Percentiles rank a stretch among this genome's conserved stretches.
Conservation (phyloP, 2,113 vertebrate genomes). For the Lamprologus ornatipinnis region DNA sequence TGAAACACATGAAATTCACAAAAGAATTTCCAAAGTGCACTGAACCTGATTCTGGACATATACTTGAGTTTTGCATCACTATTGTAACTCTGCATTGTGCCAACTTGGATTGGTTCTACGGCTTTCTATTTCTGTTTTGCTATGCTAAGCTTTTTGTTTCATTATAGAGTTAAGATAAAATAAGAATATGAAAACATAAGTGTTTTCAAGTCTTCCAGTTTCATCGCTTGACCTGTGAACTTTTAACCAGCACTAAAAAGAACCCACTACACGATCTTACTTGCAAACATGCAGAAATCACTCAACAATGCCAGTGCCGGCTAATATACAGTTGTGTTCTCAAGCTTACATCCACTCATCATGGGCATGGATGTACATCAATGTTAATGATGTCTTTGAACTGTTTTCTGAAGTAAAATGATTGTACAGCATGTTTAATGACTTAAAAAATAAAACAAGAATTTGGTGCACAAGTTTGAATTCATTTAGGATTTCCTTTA, state of each 20-base stretch:
- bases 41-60: neutral
- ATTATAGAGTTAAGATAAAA: neutral
- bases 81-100: neutral
- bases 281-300: neutral
- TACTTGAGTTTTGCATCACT: neutral
- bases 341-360: neutral
- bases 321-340: neutral
- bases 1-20: neutral
- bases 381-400: neutral
- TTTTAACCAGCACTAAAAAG: neutral
- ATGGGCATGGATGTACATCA: neutral
- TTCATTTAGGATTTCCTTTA: neutral
- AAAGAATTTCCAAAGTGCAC: neutral
- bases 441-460: neutral
- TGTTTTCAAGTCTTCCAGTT: neutral
- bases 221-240: neutral
- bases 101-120: neutral
- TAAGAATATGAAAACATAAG: neutral
- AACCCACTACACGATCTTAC: neutral
- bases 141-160: neutral
- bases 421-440: neutral
- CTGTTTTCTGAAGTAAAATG: neutral
- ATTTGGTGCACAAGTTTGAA: neutral
- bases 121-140: neutral
- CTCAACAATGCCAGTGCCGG: neutral